Evolutionary conservation across 2,797 vertebrate genomes (phyloP).

Genomic region (Liasis olivaceus): DNA sequence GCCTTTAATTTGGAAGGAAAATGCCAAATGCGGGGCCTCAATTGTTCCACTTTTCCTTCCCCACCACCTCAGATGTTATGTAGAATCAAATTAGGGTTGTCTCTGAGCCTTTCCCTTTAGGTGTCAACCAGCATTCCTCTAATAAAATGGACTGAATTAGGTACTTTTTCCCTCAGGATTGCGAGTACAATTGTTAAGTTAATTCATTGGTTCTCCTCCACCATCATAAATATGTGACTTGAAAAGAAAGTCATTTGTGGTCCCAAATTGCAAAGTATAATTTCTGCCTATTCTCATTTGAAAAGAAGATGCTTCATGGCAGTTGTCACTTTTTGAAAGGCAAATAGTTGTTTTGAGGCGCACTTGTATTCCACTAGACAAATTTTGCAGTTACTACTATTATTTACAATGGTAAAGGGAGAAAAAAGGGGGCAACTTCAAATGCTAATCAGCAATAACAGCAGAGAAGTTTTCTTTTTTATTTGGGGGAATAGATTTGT

Average conservation of each 20-base stretch:
- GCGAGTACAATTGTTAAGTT: neutral
- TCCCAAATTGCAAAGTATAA: constrained; percentile 21
- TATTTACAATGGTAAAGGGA: constrained; percentile 38
- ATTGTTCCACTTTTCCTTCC: neutral
- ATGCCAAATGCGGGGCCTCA: neutral
- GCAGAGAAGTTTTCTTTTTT: constrained; percentile 27
- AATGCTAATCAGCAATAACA: constrained; percentile 49
- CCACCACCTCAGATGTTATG: neutral
- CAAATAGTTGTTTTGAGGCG: constrained; percentile 26
- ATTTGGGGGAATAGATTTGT: constrained; percentile 40
- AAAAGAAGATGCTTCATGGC: constrained; percentile 23
- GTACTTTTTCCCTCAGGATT: neutral
- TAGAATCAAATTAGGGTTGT: neutral
- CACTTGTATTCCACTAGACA: constrained; percentile 13
- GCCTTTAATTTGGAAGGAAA: neutral
- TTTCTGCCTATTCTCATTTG: constrained; percentile 26
- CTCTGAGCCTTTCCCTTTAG: neutral
- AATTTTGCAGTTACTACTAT: constrained; percentile 39
- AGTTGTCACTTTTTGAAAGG: constrained; percentile 35
- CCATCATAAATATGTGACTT: constrained; percentile 2
- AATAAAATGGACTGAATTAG: neutral
- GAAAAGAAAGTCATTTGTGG: constrained; percentile 17
- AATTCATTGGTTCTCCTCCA: constrained; percentile 5
- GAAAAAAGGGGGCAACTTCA: constrained; percentile 43
- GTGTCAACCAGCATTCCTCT: neutral